Evolutionary conservation across 2,113 vertebrate species (phyloP).

Genomic region (Bambusicola thoracicus): DNA sequence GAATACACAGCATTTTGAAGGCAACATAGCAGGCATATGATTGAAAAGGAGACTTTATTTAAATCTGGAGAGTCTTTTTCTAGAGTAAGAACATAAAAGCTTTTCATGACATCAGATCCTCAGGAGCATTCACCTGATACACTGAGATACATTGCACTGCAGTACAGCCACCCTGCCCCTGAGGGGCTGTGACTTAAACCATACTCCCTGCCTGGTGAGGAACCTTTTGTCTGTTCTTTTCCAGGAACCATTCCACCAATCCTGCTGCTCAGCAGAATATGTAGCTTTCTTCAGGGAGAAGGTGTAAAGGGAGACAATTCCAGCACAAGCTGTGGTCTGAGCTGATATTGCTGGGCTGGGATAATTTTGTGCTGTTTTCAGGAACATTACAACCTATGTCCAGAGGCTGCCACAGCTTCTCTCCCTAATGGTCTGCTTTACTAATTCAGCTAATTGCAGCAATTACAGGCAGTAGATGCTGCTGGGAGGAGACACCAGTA

Average conservation of each 20-base stretch:
- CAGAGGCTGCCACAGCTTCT: conserved; percentile 53
- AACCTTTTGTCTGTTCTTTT: not conserved
- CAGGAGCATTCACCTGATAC: not conserved
- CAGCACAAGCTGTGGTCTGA: not conserved
- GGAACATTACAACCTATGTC: conserved; percentile 39
- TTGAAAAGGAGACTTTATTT: not conserved
- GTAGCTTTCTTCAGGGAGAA: not conserved
- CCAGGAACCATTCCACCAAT: not conserved
- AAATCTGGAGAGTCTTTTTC: not conserved
- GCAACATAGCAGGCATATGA: not conserved
- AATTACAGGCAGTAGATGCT: conserved; percentile 75
- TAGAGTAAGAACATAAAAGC: not conserved
- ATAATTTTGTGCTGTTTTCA: conserved; percentile 42
- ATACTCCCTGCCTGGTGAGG: not conserved
- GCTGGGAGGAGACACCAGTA: conserved; percentile 60
- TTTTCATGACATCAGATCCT: not conserved
- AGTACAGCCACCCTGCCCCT: not conserved
- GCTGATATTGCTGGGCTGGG: not conserved
- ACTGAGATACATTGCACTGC: not conserved
- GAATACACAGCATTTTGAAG: not conserved
- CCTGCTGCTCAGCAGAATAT: not conserved
- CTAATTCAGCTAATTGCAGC: conserved; percentile 78
- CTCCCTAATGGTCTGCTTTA: conserved; percentile 68
- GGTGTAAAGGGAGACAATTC: not conserved
- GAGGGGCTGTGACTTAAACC: not conserved